A percentile compares a stretch with the other conserved stretches of the same genome.
Conservation (phyloP, 2,797 vertebrate species). For the Malurus splendens region DNA sequence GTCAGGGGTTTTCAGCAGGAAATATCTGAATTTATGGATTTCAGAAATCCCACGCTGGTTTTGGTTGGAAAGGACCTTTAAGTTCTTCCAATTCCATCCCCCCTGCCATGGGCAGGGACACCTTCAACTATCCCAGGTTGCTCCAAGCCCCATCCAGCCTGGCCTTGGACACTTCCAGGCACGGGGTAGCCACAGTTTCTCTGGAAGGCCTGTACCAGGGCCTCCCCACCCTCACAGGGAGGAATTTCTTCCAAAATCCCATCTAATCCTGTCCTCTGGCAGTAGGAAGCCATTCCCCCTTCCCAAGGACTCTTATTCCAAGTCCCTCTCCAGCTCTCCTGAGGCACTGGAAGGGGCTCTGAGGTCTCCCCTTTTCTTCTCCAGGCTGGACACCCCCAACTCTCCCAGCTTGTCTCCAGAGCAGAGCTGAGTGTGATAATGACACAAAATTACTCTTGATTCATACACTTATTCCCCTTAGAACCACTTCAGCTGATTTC, state of each 20-base stretch:
- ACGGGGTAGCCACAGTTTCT: not conserved
- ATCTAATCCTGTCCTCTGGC: rapidly evolving
- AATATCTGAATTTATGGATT: not conserved
- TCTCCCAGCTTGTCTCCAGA: not conserved
- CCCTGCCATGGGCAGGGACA: not conserved
- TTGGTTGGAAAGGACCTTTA: not conserved
- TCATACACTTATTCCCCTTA: not conserved
- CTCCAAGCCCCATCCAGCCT: rapidly evolving
- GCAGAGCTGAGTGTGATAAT: not conserved
- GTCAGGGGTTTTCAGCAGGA: not conserved
- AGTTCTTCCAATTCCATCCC: not conserved
- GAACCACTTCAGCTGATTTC: not conserved
- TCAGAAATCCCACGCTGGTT: not conserved
- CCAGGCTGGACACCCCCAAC: not conserved
- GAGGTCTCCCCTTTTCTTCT: not conserved
- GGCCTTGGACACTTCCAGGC: not conserved
- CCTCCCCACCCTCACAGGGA: not conserved
- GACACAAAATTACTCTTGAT: not conserved
- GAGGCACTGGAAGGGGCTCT: not conserved
- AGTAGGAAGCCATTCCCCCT: not conserved
- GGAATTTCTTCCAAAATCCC: not conserved
- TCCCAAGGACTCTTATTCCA: not conserved
- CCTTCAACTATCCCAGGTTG: not conserved
- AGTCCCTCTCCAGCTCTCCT: not conserved
- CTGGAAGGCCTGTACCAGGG: not conserved